Base-by-base conservation (phyloP, 2,888 invertebrate species). In the Nymphalis urticae region DNA sequence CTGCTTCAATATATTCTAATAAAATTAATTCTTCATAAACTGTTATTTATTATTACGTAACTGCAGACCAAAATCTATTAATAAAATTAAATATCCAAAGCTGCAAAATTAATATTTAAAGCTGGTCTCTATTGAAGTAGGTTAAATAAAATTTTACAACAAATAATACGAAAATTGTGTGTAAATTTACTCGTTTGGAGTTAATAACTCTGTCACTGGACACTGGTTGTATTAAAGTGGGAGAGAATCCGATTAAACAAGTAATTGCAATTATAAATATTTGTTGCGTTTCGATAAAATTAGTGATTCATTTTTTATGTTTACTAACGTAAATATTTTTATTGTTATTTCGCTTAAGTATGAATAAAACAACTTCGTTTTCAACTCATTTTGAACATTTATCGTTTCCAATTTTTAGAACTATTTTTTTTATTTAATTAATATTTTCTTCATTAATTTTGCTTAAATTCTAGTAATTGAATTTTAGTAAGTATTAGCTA, bases 231-330 rank as follows among this genome's bases (percentile, higher is more conserved):
- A 66, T 68, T 71, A 68, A 64, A 68, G 62, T 60, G 62, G 48
- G 62, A 66, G 54, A 62, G 50, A 71, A 71, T 71, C 68, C 65
- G 68, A 68, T 71, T 66, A 68, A 50, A 68, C 66, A 63, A 66
- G 59, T 61, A 66, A 71, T 68, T 65, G 54, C 59, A 68, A 68
- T 68, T 68, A 66, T 66, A 65, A 66, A 71, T 66, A 64, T 68
- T 59, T 59, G 51, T 65, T 53, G 51, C 17, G 16, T 48, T 19
- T 47, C 27, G 32, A 7, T 48, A 61, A n/a, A 47, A 7, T 19
- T 47, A 24, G 19, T 59, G 3, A 42, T 59, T 42, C 13, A 19
- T 32, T 42, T 10, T 42, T 13, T 13, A 4, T 13, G 13, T 42
- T 42, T 10, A 13, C 13, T 13, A 3, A 42, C 13, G 13, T 42